These are phyloP conservation scores for Uria lomvia DNA, from an alignment of 2,113 vertebrate species.

Conservation along the genomic window DNA sequence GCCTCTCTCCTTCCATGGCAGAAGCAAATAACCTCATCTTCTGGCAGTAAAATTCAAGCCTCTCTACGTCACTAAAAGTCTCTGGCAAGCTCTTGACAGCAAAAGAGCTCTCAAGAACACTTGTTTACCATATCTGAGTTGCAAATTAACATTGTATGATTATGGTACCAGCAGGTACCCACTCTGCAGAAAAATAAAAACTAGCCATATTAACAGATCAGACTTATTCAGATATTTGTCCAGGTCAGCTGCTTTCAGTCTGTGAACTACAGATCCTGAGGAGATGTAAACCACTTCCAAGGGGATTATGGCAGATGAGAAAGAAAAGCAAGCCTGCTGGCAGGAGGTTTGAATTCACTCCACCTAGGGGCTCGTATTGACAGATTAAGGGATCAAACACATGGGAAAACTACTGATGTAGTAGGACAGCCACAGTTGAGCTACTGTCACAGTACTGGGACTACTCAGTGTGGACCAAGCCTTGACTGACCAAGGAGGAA, in stretches of 20 bases:
- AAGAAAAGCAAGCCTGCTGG: not conserved
- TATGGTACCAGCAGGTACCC: not conserved
- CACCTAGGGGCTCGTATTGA: accelerated
- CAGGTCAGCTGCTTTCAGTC: not conserved
- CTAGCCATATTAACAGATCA: not conserved
- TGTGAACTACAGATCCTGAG: not conserved
- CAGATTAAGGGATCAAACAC: not conserved
- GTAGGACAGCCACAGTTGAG: not conserved
- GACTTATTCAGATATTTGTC: not conserved
- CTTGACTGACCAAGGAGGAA: not conserved
- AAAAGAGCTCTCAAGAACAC: not conserved
- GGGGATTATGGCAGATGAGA: not conserved
- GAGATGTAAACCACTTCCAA: not conserved
- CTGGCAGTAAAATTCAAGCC: not conserved
- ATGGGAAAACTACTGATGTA: not conserved
- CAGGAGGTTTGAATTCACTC: not conserved
- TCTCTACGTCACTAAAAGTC: not conserved
- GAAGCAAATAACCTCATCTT: not conserved
- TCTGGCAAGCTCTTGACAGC: not conserved
- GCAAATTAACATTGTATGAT: not conserved
- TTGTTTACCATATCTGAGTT: not conserved
- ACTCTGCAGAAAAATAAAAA: not conserved
- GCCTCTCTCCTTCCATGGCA: not conserved
- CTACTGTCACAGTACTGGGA: accelerated
- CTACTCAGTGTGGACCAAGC: accelerated